Evolutionary conservation across 2,113 vertebrate species (phyloP).

Genomic region (Glaucidium brasilianum): DNA sequence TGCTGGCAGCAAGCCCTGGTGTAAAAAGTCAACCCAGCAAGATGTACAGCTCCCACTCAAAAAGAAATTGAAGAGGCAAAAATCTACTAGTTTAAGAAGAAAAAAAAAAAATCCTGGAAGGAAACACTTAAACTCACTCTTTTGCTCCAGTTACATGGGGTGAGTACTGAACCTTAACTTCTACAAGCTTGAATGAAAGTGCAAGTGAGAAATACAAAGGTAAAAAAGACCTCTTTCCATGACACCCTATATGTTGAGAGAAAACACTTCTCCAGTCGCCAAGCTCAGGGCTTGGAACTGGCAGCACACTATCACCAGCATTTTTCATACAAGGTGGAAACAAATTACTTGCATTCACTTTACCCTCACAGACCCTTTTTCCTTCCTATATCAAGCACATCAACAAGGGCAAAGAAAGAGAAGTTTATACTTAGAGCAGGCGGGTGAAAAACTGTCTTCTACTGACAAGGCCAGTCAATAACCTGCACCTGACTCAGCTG

Average conservation of each 20-base stretch:
- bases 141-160: rapidly evolving
- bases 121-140: neutral
- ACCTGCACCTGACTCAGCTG: rapidly evolving
- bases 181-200: neutral
- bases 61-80: neutral
- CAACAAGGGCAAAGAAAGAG: neutral
- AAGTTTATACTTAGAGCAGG: neutral
- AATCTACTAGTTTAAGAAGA: neutral
- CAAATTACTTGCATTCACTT: neutral
- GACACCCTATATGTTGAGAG: neutral
- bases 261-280: neutral
- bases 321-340: neutral
- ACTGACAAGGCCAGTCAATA: neutral
- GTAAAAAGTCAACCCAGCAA: neutral
- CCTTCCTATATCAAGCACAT: neutral
- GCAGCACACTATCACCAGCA: neutral
- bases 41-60: rapidly evolving
- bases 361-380: neutral
- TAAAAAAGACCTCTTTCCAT: neutral
- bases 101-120: neutral
- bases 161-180: neutral
- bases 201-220: neutral
- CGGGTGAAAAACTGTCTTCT: neutral
- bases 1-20: neutral
- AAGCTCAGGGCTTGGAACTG: neutral